Conservation (phyloP, 2,113 vertebrate species). For the Vireo altiloquus region DNA sequence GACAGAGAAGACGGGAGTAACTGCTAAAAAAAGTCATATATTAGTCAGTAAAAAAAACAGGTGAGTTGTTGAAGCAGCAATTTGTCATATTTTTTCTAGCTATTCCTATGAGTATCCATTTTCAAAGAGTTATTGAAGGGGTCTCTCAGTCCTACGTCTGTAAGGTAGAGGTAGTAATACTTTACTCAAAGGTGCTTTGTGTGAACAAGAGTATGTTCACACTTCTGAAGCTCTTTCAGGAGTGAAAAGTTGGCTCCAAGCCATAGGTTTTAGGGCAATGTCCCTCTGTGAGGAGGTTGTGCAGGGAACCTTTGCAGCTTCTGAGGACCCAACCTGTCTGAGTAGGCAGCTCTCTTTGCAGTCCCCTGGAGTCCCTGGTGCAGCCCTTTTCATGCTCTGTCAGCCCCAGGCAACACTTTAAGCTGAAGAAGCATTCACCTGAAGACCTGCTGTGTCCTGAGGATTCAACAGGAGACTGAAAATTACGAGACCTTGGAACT, state of each 20-base stretch:
- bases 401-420: background rate
- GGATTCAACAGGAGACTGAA: background rate
- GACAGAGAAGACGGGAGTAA: background rate
- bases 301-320: background rate
- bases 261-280: background rate
- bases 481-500: background rate
- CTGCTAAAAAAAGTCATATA: background rate
- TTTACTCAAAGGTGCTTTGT: background rate
- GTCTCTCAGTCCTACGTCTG: background rate
- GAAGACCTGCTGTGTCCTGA: background rate
- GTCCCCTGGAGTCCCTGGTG: no score
- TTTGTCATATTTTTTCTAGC: background rate
- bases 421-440: background rate
- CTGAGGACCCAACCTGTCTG: accelerated
- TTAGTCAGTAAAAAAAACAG: background rate
- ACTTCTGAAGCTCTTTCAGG: background rate
- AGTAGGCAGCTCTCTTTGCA: background rate
- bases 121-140: background rate
- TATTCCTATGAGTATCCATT: background rate
- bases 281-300: accelerated
- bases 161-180: background rate
- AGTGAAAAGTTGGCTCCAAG: background rate
- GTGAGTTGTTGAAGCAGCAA: background rate
- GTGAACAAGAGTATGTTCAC: background rate
- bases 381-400: accelerated